Evolutionary conservation across 2,113 vertebrate species (phyloP).

Genomic region (Oncorhynchus tshawytscha): DNA sequence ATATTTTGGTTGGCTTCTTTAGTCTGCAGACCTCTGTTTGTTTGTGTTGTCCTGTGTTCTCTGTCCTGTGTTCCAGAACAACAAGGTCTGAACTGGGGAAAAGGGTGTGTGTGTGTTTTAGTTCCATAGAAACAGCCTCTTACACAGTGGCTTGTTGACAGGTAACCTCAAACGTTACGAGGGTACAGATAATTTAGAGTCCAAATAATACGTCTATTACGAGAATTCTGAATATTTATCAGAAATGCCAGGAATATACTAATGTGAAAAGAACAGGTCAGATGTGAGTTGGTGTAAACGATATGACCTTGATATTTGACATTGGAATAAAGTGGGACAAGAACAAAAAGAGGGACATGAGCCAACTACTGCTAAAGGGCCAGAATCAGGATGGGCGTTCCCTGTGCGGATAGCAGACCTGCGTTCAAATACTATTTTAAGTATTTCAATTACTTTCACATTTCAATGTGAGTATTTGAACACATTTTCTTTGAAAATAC

Average conservation of each 20-base stretch:
- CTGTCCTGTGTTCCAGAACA: conserved; percentile 10
- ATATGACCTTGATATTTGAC: conserved; percentile 54
- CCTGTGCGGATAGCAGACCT: too few species aligned
- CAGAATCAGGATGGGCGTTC: conserved; percentile 1
- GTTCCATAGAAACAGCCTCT: neutral
- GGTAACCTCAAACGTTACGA: neutral
- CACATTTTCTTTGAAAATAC: too few species aligned
- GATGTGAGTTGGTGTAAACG: conserved; percentile 41
- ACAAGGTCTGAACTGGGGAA: conserved; percentile 5
- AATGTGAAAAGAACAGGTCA: neutral
- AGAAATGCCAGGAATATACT: neutral
- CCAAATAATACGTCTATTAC: neutral
- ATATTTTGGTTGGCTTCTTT: conserved; percentile 13
- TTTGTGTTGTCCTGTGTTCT: conserved; percentile 15
- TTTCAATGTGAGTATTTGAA: conserved; percentile 12
- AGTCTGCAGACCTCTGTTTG: conserved; percentile 36
- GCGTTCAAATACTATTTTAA: too few species aligned
- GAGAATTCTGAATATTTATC: neutral
- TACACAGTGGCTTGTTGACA: neutral
- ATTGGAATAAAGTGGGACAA: conserved; percentile 44
- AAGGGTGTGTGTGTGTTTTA: conserved; percentile 1
- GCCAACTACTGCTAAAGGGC: conserved; percentile 32
- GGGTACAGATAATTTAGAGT: neutral
- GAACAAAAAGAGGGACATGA: neutral
- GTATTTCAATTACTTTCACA: too few species aligned